Base-by-base conservation (phyloP, 2,113 vertebrate genomes). In the Lampris megalopsis region DNA sequence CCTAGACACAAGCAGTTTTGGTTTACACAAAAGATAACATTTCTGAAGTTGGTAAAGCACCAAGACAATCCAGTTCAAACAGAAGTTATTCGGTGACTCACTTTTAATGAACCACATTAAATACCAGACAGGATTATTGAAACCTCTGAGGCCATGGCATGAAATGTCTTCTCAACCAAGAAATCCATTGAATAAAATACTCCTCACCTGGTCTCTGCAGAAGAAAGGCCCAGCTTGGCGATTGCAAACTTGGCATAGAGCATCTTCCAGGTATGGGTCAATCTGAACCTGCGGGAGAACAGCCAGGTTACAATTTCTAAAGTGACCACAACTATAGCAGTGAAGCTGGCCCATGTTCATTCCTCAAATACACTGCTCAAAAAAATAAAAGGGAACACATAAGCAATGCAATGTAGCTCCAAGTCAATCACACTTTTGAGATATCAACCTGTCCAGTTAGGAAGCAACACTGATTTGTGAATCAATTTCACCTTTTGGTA, bases 231-330 rank as follows among this genome's bases (percentile, higher is more conserved):
- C 98, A 0, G 97, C 95, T 77, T 98, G 97, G 77, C 96, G 87
- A 54, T 91, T 95, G 94, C 98, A 99, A 80, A 97, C 92, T 72
- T 99, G 97, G 94, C 98, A 99, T 93, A 99, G 94, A 0, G 98
- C 97, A 67, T 99, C 98, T 79, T 99, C 98, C 80, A 99, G 92
- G 88, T 99, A 99, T 0, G 98, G 98, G 86, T 99, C 98, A 0
- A 99, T 99, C 92, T 99, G 98, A 87, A 99, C 97, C 98, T 99
- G 86, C 37, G 36, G 7, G 13, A 68, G 2, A 3, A 38, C 3
- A 9, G 42, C 1, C 38, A 61, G 3, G 0, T 5, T 6, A 1
- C 3, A 13, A 24, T 24, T 24, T 24, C 24, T 24, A 24, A 24
- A 24, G 24, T 24, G 24, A 24, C 24, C 24, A 24, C 24, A 24